phyloP scores from a whole-genome alignment of 2,797 vertebrate species.

The Loriculus beryllinus region DNA sequence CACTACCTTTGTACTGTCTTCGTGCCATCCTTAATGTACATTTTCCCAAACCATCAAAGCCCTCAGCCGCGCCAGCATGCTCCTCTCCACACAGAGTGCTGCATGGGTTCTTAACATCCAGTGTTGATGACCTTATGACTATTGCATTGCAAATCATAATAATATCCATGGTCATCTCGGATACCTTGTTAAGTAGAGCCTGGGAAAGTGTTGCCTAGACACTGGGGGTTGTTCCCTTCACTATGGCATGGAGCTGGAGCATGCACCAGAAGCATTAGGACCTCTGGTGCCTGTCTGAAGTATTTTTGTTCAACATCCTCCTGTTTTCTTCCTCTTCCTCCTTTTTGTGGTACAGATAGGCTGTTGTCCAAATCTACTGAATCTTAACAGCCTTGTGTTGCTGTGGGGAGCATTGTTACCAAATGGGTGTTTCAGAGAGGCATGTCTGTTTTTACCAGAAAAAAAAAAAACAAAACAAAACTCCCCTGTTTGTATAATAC shows the following conservation, averaged over 20 bases:
- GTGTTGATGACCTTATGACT: not conserved
- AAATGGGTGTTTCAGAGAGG: not conserved
- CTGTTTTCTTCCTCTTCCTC: not conserved
- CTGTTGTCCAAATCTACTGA: not conserved
- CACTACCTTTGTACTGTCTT: not conserved
- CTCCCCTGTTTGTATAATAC: not conserved
- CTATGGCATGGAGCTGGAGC: not conserved
- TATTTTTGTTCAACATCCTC: not conserved
- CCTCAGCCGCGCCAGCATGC: rapidly evolving
- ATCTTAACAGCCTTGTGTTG: not conserved
- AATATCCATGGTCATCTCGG: not conserved
- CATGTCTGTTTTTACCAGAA: not conserved
- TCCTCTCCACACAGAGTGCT: not conserved
- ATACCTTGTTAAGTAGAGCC: not conserved
- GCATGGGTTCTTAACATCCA: not conserved
- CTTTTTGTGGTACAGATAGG: not conserved
- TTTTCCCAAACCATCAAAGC: not conserved
- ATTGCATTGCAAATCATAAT: not conserved
- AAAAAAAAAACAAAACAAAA: too few relatives aligned
- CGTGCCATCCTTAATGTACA: rapidly evolving
- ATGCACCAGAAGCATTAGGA: not conserved
- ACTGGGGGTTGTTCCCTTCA: not conserved
- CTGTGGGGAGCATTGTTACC: not conserved
- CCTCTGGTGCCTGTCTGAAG: not conserved
- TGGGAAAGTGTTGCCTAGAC: not conserved